Conservation (phyloP, 2,888 invertebrate genomes). For the Nemapogon koenigi region DNA sequence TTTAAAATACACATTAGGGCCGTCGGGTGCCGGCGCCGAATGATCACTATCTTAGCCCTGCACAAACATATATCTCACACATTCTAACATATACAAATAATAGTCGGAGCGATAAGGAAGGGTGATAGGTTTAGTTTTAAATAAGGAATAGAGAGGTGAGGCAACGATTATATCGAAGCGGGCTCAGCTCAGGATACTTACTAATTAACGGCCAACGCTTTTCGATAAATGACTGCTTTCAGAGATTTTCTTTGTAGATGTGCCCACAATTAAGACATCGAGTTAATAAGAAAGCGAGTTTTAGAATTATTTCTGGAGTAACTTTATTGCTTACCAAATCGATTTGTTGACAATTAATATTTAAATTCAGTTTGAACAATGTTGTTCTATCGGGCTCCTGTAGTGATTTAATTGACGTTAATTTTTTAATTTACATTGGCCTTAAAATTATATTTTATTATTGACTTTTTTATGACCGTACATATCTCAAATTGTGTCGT, state of each 20-base stretch:
- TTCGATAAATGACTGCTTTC: constrained; percentile 25
- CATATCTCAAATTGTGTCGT: too few relatives aligned
- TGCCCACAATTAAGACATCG: constrained; percentile 42
- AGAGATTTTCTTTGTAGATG: constrained; percentile 25
- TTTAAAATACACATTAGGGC: constrained; percentile 60
- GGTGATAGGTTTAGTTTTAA: constrained; percentile 21
- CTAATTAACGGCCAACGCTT: constrained; percentile 46
- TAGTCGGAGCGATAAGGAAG: constrained; percentile 21
- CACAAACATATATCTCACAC: constrained; percentile 29
- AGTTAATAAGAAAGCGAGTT: constrained; percentile 3
- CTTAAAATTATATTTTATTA: too few relatives aligned
- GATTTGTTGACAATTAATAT: too few relatives aligned
- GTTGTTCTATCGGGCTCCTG: too few relatives aligned
- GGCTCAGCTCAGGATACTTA: constrained; percentile 38
- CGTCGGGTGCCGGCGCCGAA: constrained; percentile 54
- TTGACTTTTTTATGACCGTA: too few relatives aligned
- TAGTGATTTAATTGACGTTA: not conserved
- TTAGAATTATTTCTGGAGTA: too few relatives aligned
- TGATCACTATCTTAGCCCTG: constrained; percentile 38
- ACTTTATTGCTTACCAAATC: too few relatives aligned
- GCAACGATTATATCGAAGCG: constrained; percentile 44
- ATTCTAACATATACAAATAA: constrained; percentile 19
- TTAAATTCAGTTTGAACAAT: too few relatives aligned
- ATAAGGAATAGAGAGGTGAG: constrained; percentile 50
- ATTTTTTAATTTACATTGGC: too few relatives aligned